These are phyloP conservation scores for Portunus trituberculatus DNA, from an alignment of 1,140 invertebrate genomes.

Conservation along the genomic window DNA sequence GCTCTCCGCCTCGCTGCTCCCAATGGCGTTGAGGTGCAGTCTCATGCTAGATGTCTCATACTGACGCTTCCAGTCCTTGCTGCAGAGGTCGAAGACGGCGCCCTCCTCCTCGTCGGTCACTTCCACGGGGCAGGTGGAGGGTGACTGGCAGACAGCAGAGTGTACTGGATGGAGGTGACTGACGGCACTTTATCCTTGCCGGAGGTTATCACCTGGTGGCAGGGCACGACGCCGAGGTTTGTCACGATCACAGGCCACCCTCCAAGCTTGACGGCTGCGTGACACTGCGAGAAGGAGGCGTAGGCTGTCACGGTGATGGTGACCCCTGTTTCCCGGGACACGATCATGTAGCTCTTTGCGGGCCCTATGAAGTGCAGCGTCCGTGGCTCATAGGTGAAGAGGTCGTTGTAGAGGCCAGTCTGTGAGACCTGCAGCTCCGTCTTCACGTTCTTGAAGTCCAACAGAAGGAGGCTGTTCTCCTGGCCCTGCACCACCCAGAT, in stretches of 20 bases:
- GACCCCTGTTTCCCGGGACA: slow-evolving; percentile 36
- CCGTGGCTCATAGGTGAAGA: slow-evolving; percentile 49
- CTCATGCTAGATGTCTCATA: slow-evolving; percentile 43
- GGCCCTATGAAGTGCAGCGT: slow-evolving; percentile 62
- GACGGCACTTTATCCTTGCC: neutral
- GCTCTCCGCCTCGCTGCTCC: neutral
- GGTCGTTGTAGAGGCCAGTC: slow-evolving; percentile 47
- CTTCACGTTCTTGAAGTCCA: slow-evolving; percentile 53
- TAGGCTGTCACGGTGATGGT: slow-evolving; percentile 42
- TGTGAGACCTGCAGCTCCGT: slow-evolving; percentile 33
- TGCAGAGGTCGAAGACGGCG: slow-evolving; percentile 10
- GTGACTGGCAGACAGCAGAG: slow-evolving; percentile 38
- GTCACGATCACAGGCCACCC: slow-evolving; percentile 28
- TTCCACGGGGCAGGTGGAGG: slow-evolving; percentile 37
- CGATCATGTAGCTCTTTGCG: slow-evolving; percentile 55
- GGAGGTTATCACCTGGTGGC: neutral
- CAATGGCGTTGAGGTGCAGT: neutral
- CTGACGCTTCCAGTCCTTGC: slow-evolving; percentile 38
- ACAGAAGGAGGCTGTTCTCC: slow-evolving; percentile 32
- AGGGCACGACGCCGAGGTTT: neutral
- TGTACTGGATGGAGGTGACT: slow-evolving; percentile 36
- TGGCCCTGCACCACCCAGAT: slow-evolving; percentile 50
- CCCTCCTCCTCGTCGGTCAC: slow-evolving; percentile 44
- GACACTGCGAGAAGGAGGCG: slow-evolving; percentile 32
- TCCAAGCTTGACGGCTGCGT: neutral